These are phyloP conservation scores for Pseudomyrmex flavicornis DNA, from an alignment of 1,140 invertebrate genomes.

Conservation along the genomic window DNA sequence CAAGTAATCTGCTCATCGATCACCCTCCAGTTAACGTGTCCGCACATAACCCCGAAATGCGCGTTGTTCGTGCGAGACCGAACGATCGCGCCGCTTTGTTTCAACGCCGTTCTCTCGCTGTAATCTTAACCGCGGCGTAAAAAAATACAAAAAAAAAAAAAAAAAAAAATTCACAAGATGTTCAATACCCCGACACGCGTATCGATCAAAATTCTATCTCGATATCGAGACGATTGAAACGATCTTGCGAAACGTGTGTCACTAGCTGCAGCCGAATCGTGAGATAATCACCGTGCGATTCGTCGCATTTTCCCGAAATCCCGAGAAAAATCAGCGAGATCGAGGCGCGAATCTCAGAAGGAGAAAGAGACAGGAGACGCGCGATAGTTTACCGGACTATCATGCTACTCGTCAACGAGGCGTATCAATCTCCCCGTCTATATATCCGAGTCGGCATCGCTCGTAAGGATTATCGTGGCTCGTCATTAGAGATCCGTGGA, in stretches of 20 bases:
- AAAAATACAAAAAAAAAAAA: not conserved
- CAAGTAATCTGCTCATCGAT: conserved; percentile 67
- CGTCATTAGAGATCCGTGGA: conserved; percentile 80
- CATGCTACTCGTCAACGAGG: conserved; percentile 70
- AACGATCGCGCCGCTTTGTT: conserved; percentile 42
- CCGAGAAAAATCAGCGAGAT: conserved; percentile 70
- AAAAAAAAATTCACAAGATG: conserved; percentile 20
- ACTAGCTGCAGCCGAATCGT: not conserved
- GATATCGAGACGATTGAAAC: not conserved
- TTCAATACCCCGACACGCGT: not conserved
- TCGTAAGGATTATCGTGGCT: conserved; percentile 72
- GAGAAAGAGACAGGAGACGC: conserved; percentile 15
- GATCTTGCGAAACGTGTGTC: conserved; percentile 7
- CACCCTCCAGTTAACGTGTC: conserved; percentile 69
- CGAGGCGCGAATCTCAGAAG: conserved; percentile 3
- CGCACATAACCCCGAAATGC: conserved; percentile 52
- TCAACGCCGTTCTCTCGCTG: conserved; percentile 34
- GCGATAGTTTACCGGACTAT: conserved; percentile 51
- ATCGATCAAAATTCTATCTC: conserved; percentile 31
- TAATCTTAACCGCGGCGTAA: conserved; percentile 33
- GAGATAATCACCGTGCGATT: conserved; percentile 39
- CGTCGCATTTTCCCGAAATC: conserved; percentile 52
- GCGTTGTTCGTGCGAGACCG: conserved; percentile 37
- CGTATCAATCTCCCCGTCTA: conserved; percentile 66
- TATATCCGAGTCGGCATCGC: conserved; percentile 61